Evolutionary conservation across 2,797 vertebrate species (phyloP), one percentile per base, ranked within the genome.

Genomic region (Brachymystax lenok): DNA sequence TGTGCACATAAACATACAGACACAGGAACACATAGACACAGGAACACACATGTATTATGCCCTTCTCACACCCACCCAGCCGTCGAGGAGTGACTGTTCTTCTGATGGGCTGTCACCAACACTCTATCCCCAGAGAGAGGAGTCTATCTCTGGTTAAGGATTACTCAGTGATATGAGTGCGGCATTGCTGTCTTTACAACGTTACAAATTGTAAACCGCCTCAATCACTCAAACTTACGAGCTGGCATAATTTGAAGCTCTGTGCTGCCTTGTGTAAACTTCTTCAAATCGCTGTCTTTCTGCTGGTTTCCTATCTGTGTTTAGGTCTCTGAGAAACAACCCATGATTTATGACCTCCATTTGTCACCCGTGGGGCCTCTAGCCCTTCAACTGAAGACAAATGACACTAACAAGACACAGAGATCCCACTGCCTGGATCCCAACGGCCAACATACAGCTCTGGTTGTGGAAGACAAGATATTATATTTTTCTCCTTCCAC

Each of bases 381-480:
- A 63, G 75, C 69, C 8, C 54, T 71, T 71, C 68, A 63, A 51
- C 64, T 35, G 21, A 71, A 77, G 69, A 77, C 69, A 77, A 77
- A 77, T 54, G 75, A 63, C 75, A 71, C 71, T 64, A 71, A 46
- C 69, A 64, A 71, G 69, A 71, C 17, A 40, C 69, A 71, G 59
- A 71, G 69, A 77, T 21, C 30, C 40, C 19, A 40, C 35, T 71
- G 54, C 50, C 72, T 46, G 56, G 59, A 63, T 63, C 21, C 10
- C 59, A 63, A 63, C 5, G 40, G 40, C 40, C 40, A 46, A 46
- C 10, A 12, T 27, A 24, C 33, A 24, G 33, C 56, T 33, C 24
- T 46, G 59, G 28, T 21, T 63, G n/a, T 33, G 33, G 30, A 21
- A 73, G 30, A 28, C n/a, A 61, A 73, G 72, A 64, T 73, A 73